A percentile compares a stretch with the other conserved stretches of the same genome.
phyloP scores from a whole-genome alignment of 2,888 invertebrate species.

The Hyles lineata region DNA sequence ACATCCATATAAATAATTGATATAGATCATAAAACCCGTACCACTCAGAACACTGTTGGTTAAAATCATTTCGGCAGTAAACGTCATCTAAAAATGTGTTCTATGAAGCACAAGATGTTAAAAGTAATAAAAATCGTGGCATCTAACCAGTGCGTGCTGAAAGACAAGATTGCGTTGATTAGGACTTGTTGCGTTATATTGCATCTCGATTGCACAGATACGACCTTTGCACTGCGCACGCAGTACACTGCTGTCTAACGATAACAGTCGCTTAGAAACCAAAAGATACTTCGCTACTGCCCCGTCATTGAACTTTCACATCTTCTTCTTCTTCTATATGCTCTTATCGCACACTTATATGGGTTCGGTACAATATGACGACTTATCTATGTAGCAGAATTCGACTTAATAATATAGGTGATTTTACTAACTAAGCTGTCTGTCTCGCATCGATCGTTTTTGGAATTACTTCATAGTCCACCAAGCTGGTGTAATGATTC shows the following conservation, averaged over 20 bases:
- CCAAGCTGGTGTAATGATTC: background rate
- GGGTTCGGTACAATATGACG: too few species aligned
- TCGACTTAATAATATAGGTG: too few species aligned
- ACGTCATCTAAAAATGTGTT: conserved; percentile 4
- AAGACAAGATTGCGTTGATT: conserved; percentile 43
- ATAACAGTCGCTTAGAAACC: background rate
- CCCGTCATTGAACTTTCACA: background rate
- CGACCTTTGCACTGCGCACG: conserved; percentile 67
- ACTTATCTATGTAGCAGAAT: too few species aligned
- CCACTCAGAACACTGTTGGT: background rate
- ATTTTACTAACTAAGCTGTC: too few species aligned
- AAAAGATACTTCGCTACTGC: background rate
- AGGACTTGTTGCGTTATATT: conserved; percentile 29
- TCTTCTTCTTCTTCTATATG: background rate
- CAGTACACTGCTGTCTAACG: conserved; percentile 30
- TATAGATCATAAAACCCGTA: background rate
- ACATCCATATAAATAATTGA: background rate
- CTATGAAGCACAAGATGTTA: background rate
- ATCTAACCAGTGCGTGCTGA: conserved; percentile 41
- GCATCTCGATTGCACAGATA: conserved; percentile 52
- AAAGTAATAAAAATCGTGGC: background rate
- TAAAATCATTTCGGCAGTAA: conserved; percentile 22
- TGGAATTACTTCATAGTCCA: too few species aligned
- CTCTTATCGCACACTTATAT: background rate
- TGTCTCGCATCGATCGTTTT: too few species aligned